Evolutionary conservation across 2,797 vertebrate genomes (phyloP), one percentile per base, ranked within the genome.

Genomic region (Sphenopsis melanotis): DNA sequence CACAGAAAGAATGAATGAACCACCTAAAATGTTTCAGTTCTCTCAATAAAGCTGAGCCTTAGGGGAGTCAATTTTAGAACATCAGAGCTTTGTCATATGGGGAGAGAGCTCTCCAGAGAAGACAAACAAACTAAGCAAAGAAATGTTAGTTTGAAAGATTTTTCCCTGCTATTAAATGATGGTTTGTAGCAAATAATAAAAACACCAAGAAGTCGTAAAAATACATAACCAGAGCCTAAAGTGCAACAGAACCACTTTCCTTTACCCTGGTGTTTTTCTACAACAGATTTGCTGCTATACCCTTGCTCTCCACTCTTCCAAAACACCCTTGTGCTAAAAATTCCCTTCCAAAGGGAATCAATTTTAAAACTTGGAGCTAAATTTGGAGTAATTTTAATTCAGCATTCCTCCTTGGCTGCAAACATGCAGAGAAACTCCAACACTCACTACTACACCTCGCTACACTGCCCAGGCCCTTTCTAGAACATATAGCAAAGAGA

Each of bases 1-100:
- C 74, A 86, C 68, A 91, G 88, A 95, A 95, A 95, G 85, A 96
- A 96, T 96, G 96, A 96, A 96, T 96, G 96, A 96, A 96, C 91
- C 88, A 93, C 91, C 94, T 94, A 90, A 95, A 97, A 96, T 82
- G 80, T 90, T 94, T 91, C 94, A 95, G 90, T 97, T 94, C 91
- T 86, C 87, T 95, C 95, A 96, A 95, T 95, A 97, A 94, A 95
- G 95, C 91, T 76, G 89, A 95, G 95, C 91, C 95, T 96, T 90
- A 91, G 93, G 95, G 95, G 60, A 94, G 22, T 83, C 85, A 84
- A 64, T 60, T 95, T 83, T 60, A 84, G 87, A 97, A 94, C 89
- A 94, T 88, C 75, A 79, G 70, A 94, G 89, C 85, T 95, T 95
- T 93, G 94, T 94, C 94, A 94, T 94, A 78, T 29, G 69, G 91